Evolutionary conservation across 2,113 vertebrate species (phyloP).

Genomic region (Gobius niger): DNA sequence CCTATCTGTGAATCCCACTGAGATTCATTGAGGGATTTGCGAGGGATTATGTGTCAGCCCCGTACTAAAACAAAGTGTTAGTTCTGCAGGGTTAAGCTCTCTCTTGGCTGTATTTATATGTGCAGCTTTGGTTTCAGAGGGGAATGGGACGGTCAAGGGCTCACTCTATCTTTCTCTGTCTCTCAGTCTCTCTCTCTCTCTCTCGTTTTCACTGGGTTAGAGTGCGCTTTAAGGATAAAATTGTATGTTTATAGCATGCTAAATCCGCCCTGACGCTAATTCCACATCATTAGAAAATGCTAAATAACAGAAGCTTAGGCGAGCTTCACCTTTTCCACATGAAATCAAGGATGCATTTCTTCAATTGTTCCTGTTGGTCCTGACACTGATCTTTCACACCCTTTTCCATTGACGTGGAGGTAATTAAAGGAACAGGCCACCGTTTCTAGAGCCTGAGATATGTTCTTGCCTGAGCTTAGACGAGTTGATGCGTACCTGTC

Average conservation of each 20-base stretch:
- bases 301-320: too few relatives aligned
- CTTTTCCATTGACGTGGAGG: too few relatives aligned
- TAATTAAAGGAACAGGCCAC: too few relatives aligned
- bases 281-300: too few relatives aligned
- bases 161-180: neutral
- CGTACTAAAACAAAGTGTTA: conserved; percentile 8
- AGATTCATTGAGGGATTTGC: conserved; percentile 6
- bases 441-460: too few relatives aligned
- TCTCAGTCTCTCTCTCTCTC: neutral
- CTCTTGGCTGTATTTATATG: conserved; percentile 4
- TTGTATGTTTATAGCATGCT: neutral
- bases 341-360: too few relatives aligned
- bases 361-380: too few relatives aligned
- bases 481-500: too few relatives aligned
- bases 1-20: conserved; percentile 12
- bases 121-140: conserved; percentile 2
- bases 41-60: conserved; percentile 10
- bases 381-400: too few relatives aligned
- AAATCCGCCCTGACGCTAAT: too few relatives aligned
- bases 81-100: conserved; percentile 10
- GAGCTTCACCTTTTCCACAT: too few relatives aligned
- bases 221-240: neutral
- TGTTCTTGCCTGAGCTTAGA: too few relatives aligned
- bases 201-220: neutral
- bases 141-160: conserved; percentile 3